Conservation (phyloP, 2,113 vertebrate genomes). For the Callopanchax toddi region DNA sequence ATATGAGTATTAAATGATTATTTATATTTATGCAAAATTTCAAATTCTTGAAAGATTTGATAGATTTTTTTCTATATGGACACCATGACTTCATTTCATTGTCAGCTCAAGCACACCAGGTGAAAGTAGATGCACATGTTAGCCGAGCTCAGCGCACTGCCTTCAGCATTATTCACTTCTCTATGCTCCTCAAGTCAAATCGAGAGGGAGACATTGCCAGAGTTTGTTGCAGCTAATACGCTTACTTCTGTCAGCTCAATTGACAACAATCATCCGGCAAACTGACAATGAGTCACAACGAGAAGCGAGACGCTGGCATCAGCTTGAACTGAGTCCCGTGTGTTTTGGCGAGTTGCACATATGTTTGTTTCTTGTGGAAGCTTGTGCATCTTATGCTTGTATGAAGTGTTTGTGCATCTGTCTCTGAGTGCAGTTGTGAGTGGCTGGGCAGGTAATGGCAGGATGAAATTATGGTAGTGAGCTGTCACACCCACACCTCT, state of each 20-base stretch:
- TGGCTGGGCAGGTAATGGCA: slow-evolving; percentile 75
- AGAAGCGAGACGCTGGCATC: slow-evolving; percentile 51
- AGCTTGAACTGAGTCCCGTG: slow-evolving; percentile 51
- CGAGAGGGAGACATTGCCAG: slow-evolving; percentile 66
- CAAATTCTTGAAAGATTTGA: slow-evolving; percentile 12
- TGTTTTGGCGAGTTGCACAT: slow-evolving; percentile 17
- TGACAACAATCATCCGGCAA: slow-evolving; percentile 64
- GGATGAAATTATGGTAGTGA: slow-evolving; percentile 72
- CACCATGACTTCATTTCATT: slow-evolving; percentile 47
- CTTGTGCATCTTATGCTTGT: slow-evolving; percentile 27
- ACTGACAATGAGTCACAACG: slow-evolving; percentile 68
- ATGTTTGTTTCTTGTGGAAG: slow-evolving; percentile 30
- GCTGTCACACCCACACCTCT: slow-evolving; percentile 75
- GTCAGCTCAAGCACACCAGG: slow-evolving; percentile 43
- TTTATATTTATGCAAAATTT: slow-evolving; percentile 16
- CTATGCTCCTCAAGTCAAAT: slow-evolving; percentile 57
- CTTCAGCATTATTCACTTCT: slow-evolving; percentile 42
- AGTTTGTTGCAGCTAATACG: slow-evolving; percentile 65
- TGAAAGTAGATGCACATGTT: slow-evolving; percentile 47
- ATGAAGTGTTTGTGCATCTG: slow-evolving; percentile 58
- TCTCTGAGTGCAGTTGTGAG: slow-evolving; percentile 64
- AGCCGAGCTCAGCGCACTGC: slow-evolving; percentile 44
- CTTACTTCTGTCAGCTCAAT: slow-evolving; percentile 71
- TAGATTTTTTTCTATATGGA: slow-evolving; percentile 35
- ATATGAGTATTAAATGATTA: background rate